Evolutionary conservation across 2,797 vertebrate species (phyloP).

Genomic region (Enteromius argenteus): DNA sequence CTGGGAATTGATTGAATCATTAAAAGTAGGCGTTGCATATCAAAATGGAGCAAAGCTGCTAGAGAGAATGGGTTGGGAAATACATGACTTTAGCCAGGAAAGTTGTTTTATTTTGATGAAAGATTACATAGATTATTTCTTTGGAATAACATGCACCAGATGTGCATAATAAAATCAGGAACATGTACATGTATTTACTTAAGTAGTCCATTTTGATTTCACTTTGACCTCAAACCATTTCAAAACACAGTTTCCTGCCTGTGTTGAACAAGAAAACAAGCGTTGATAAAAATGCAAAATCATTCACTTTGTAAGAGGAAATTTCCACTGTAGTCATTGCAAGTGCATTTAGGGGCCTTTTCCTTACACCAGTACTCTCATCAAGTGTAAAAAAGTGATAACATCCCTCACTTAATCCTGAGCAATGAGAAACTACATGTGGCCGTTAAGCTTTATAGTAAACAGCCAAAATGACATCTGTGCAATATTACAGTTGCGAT

Average conservation of each 20-base stretch:
- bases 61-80: slow-evolving; percentile 5
- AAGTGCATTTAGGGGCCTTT: neutral
- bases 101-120: neutral
- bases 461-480: slow-evolving; percentile 18
- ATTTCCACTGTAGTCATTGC: neutral
- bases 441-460: slow-evolving; percentile 19
- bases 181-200: neutral
- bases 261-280: slow-evolving; percentile 9
- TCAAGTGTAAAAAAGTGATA: slow-evolving; percentile 18
- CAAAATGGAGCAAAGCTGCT: slow-evolving; percentile 7
- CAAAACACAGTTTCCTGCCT: neutral
- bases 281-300: neutral
- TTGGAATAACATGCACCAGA: slow-evolving; percentile 21
- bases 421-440: slow-evolving; percentile 11
- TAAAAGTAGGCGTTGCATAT: neutral
- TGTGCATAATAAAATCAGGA: neutral
- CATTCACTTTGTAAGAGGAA: neutral
- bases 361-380: neutral
- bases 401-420: slow-evolving; percentile 21
- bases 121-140: slow-evolving; percentile 16
- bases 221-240: neutral
- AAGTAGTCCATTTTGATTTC: neutral
- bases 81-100: slow-evolving; percentile 8
- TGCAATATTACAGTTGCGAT: slow-evolving; percentile 30
- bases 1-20: slow-evolving; percentile 2